Base-by-base conservation (phyloP, 2,113 vertebrate genomes). In the Leucosticte australis region DNA sequence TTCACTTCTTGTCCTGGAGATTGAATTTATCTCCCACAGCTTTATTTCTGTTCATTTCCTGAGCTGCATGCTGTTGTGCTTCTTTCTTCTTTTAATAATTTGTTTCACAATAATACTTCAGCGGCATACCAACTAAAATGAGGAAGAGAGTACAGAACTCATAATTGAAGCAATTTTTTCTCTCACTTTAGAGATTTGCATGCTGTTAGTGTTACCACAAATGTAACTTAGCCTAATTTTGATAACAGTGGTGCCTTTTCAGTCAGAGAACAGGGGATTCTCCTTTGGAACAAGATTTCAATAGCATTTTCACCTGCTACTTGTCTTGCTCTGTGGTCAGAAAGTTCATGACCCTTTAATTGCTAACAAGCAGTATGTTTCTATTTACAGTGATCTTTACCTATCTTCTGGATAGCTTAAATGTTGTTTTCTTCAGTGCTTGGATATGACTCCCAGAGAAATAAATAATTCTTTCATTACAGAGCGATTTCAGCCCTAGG, bases 21-120 rank as follows among this genome's bases (percentile, higher is more conserved):
- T n/a, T 80, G 62, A 82, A 60, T 97, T 94, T 92, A 37, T 96
- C 73, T 94, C 92, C 80, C 63, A 75, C 85, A 76, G 88, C 39
- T 95, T 87, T 89, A 53, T 92, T 96, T 90, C 56, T 92, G 19
- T 77, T 92, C 65, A 46, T 53, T 80, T 89, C 33, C 60, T 65
- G 56, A 78, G 55, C 56, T 86, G 41, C 53, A 65, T 86, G 35
- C 74, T 92, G 37, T 68, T 94, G 47, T 77, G 44, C 57, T 22
- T 79, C 53, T 87, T 86, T 96, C 67, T 90, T 92, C 76, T 84
- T 85, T 85, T 63, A 92, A 83, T 90, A 91, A 91, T 89, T 89
- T 83, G 41, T 49, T 87, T 92, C 37, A 50, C 77, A 84, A 64
- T 82, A 86, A 78, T 78, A 42, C 59, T 96, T 92, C 27, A 92